Evolutionary conservation across 2,797 vertebrate species (phyloP).

Genomic region (Neosalanx taihuensis): DNA sequence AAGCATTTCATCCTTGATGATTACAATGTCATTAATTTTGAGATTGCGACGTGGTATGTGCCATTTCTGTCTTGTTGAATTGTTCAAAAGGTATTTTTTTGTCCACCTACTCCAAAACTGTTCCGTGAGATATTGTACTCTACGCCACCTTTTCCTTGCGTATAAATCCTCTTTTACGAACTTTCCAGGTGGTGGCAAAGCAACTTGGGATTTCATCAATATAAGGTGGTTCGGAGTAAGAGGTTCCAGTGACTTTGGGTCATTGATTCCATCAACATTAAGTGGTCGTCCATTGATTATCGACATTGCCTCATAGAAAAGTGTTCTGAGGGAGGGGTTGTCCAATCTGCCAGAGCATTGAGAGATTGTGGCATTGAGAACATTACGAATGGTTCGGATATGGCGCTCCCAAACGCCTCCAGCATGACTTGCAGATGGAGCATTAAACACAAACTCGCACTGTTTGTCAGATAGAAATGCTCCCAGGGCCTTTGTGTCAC

Average conservation of each 20-base stretch:
- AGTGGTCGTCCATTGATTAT: slow-evolving; percentile 25
- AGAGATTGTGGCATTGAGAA: neutral
- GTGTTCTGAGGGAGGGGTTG: neutral
- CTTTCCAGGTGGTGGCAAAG: no score
- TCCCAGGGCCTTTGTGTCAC: neutral
- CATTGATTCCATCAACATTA: slow-evolving; percentile 26
- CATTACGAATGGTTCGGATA: neutral
- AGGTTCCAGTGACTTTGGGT: slow-evolving; percentile 1
- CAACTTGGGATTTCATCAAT: no score
- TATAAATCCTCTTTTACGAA: no score
- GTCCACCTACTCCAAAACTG: no score
- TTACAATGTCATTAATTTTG: no score
- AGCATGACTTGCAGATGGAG: neutral
- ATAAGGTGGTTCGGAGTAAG: no score
- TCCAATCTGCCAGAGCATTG: neutral
- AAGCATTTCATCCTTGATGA: no score
- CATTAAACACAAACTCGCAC: neutral
- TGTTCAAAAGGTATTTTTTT: no score
- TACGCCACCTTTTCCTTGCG: no score
- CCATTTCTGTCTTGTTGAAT: no score
- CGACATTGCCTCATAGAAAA: slow-evolving; percentile 3
- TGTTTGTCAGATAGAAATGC: neutral
- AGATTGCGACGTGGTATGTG: no score
- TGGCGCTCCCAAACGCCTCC: neutral
- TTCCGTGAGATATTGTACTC: no score